These are phyloP conservation scores for Kudoa iwatai DNA, from an alignment of 30 jellyfish, hydroid and myxozoan species.

Conservation along the genomic window DNA sequence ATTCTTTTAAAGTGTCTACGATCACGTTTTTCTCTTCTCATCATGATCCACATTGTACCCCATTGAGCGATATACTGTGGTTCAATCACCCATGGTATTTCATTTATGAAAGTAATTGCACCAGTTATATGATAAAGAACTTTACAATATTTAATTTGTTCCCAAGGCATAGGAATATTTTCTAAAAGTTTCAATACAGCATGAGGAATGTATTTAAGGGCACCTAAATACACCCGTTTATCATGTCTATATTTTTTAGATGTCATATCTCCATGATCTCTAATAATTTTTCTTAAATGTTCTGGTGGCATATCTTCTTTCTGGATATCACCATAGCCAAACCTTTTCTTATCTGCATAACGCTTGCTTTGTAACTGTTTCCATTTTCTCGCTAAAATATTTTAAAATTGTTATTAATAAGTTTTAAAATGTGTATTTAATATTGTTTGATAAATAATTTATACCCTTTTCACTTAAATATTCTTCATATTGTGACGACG, in stretches of 20 bases:
- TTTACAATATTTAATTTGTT: conserved; percentile 54
- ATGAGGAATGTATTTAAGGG: conserved; percentile 91
- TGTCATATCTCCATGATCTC: conserved; percentile 97
- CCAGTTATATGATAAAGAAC: conserved; percentile 91
- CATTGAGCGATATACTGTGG: conserved; percentile 83
- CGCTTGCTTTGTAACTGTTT: conserved; percentile 62
- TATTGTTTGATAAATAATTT: too few relatives aligned
- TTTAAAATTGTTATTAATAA: too few relatives aligned
- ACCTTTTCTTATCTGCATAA: conserved; percentile 72
- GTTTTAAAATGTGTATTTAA: too few relatives aligned
- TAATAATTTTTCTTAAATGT: conserved; percentile 59
- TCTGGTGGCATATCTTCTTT: conserved; percentile 99
- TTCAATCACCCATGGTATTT: conserved; percentile 90
- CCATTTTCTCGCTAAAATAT: conserved; percentile 72
- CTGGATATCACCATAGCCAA: conserved; percentile 90
- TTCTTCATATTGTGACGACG: too few relatives aligned
- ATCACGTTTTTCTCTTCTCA: conserved; percentile 90
- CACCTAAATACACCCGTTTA: conserved; percentile 87
- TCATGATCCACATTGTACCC: conserved; percentile 98
- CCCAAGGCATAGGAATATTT: conserved; percentile 99
- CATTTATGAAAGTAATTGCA: conserved; percentile 86
- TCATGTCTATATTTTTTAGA: conserved; percentile 73
- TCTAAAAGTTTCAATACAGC: conserved; percentile 68
- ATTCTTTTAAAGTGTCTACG: conserved; percentile 75
- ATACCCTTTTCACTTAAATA: too few relatives aligned